Conservation (phyloP, 1,140 invertebrate genomes). For the Frieseomelitta varia region DNA sequence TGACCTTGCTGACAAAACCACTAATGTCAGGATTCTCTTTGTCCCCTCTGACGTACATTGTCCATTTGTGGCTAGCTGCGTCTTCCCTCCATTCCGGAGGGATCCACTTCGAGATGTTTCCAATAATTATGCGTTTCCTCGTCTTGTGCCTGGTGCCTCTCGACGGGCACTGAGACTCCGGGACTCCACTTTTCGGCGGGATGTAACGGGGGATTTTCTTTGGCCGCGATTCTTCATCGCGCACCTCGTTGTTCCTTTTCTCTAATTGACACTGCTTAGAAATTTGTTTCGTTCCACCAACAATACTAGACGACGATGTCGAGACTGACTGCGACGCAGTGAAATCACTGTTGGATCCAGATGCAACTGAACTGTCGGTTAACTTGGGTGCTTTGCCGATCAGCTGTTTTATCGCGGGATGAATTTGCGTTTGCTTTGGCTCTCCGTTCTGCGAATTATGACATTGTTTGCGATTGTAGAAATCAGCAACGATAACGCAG, state of each 20-base stretch:
- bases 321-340: neutral
- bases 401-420: constrained; percentile 88
- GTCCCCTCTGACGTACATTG: constrained; percentile 90
- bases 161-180: constrained; percentile 63
- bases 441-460: constrained; percentile 77
- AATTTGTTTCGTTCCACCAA: neutral
- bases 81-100: constrained; percentile 86
- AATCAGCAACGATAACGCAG: constrained; percentile 86
- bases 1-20: constrained; percentile 88
- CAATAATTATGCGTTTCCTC: constrained; percentile 84
- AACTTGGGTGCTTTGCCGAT: constrained; percentile 83
- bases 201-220: constrained; percentile 79
- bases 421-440: constrained; percentile 85
- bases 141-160: constrained; percentile 75
- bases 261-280: neutral
- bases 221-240: constrained; percentile 42
- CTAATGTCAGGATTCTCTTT: constrained; percentile 85
- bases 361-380: neutral
- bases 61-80: constrained; percentile 93
- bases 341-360: neutral
- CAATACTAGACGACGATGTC: neutral
- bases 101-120: constrained; percentile 94
- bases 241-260: constrained; percentile 14
- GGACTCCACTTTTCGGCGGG: constrained; percentile 73
- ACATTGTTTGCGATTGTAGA: constrained; percentile 86